Evolutionary conservation across 1,140 invertebrate genomes (phyloP), one percentile per base, ranked within the genome.

Genomic region (Penaeus chinensis): DNA sequence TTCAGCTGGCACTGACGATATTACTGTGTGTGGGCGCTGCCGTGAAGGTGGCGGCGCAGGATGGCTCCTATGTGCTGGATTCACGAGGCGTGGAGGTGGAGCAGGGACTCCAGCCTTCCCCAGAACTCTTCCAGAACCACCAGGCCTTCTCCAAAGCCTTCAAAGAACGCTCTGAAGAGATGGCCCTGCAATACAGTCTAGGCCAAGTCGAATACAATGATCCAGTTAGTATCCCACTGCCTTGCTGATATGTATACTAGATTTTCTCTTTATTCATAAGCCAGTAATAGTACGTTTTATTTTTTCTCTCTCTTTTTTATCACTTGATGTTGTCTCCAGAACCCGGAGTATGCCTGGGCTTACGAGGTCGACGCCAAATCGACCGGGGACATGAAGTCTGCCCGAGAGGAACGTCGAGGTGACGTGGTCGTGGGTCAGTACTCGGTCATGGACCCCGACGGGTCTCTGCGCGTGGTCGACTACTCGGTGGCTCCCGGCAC

Each of bases 371-470:
- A 69, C 37, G 82, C 82, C 37, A 69, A 24, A 19, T 84, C 82
- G 1, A 84, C 65, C 16, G 82, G 82, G 32, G 69, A 76, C 47
- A 84, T 47, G 82, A 84, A 84, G 66, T n/a, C 82, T 20, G 82
- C 82, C 20, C 65, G 82, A 47, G 82, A 84, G 54, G 82, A 84
- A 69, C 82, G 82, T 84, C 82, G 82, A 24, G 82, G 82, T 22
- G 69, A 84, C 82, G 66, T 84, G 20, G 82, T 84, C 16, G 82
- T 84, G 82, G 82, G 24, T 16, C 82, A 84, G 82, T 84, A 84
- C 69, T 66, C 61, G 7, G 61, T 84, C 22, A 27, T 74, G 37
- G 82, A 84, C 20, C 82, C 69, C 20, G 54, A 74, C 19, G 82
- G 79, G 2, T 81, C 66, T 54, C 27, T 74, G 5, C 65, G 66